Evolutionary conservation across 2,888 invertebrate species (phyloP).

Genomic region (Exephanes ischioxanthus): DNA sequence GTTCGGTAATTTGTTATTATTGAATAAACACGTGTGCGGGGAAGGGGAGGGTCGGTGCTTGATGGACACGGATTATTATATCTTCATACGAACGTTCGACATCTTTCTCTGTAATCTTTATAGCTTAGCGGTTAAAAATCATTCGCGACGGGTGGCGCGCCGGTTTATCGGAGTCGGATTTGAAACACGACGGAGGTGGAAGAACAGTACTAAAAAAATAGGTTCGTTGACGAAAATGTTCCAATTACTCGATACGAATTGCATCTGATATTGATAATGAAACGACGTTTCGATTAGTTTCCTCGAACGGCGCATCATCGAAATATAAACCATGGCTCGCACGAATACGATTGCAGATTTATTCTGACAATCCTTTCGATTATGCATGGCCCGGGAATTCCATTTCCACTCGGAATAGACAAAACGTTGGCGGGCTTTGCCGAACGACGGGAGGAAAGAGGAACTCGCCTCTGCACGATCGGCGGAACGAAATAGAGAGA

Average conservation of each 20-base stretch:
- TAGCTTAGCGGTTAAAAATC: constrained; percentile 2
- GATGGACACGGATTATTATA: constrained; percentile 34
- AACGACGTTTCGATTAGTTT: constrained; percentile 34
- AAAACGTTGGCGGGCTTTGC: constrained; percentile 36
- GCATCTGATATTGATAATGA: not conserved
- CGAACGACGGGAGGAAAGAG: constrained; percentile 16
- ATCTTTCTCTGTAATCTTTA: constrained; percentile 36
- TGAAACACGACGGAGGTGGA: not conserved
- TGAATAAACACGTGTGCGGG: constrained; percentile 77
- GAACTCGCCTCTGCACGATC: constrained; percentile 35
- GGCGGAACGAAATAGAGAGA: constrained; percentile 52
- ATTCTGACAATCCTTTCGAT: constrained; percentile 9
- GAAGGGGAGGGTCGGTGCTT: constrained; percentile 6
- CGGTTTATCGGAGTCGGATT: not conserved
- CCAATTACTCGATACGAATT: not conserved
- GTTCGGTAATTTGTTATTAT: constrained; percentile 82
- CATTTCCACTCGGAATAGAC: not conserved
- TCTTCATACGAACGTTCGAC: constrained; percentile 4
- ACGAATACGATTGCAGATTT: constrained; percentile 12
- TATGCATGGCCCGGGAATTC: not conserved
- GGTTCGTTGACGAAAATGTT: not conserved
- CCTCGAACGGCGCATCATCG: constrained; percentile 2
- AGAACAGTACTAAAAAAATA: not conserved
- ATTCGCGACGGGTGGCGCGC: not conserved
- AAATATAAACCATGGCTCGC: not conserved